Base-by-base conservation (phyloP, 2,113 vertebrate genomes). In the Paramisgurnus dabryanus region DNA sequence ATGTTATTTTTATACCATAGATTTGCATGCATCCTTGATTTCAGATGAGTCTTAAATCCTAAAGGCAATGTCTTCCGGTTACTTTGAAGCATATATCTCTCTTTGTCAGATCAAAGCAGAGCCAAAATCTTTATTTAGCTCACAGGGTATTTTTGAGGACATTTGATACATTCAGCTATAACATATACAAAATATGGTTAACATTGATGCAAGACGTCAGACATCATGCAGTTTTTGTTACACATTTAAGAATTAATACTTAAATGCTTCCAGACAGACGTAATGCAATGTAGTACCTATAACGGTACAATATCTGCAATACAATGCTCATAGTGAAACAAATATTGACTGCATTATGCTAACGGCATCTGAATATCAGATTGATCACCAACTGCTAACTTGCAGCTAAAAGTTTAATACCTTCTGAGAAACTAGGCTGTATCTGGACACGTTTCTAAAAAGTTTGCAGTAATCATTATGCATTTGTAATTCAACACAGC, bases 1-100 rank as follows among this genome's bases (percentile, higher is more conserved):
- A 64, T 78, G 86, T 83, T 80, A 81, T 83, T 84, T 66, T 65
- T 60, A 60, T 81, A 66, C 67, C 79, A 67, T 45, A 84, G 78
- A 65, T 75, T n/a, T 80, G 41, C 58, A 65, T 60, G 53, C 40
- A 45, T 49, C 34, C 66, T 17, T 77, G 17, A 41, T 50, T 57
- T 65, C 34, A 66, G 18, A 80, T 34, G 6, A 17, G 47, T 15
- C 12, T 18, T 69, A 79, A 76, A 66, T 34, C 67, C 4, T 27
- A 34, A 18, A 60, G 49, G 39, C 12, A 69, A 69, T 3, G 39
- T 18, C 18, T 68, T 81, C 55, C 22, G 27, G 17, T 84, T 78
- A 64, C 66, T 6, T n/a, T 13, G 2, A 8, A 69, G 41, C 12
- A 18, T 45, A 39, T n/a, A 57, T n/a, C 10, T 41, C 66, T 7